phyloP scores from a whole-genome alignment of 2,888 invertebrate species.

The Amphipoea oculea region DNA sequence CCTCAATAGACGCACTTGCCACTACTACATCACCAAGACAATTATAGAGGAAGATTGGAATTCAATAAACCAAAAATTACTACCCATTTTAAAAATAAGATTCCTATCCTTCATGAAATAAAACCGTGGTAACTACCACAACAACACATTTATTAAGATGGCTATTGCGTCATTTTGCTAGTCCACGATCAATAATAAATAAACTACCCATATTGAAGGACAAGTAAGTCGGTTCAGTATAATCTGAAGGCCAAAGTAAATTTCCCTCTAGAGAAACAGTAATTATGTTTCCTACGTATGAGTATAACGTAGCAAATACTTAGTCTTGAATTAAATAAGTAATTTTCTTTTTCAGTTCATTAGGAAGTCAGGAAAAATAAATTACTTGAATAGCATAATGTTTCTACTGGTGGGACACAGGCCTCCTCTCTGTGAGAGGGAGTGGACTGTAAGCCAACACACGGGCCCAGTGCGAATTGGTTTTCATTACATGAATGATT shows the following conservation, averaged over 20 bases:
- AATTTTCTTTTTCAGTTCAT: background rate
- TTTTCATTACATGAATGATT: background rate
- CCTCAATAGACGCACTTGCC: background rate
- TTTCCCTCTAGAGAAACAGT: conserved; percentile 30
- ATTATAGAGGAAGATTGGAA: background rate
- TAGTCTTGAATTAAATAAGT: background rate
- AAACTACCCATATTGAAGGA: conserved; percentile 51
- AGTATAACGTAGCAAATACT: conserved; percentile 1
- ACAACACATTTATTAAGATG: conserved; percentile 18
- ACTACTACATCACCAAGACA: background rate
- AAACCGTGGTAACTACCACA: background rate
- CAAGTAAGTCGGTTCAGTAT: conserved; percentile 27
- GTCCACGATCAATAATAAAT: conserved; percentile 43
- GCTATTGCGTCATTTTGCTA: conserved; percentile 40
- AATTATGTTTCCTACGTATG: conserved; percentile 11
- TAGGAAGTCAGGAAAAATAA: background rate
- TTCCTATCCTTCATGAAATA: conserved; percentile 4
- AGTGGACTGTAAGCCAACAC: too few species aligned
- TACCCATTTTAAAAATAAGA: background rate
- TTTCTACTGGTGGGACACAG: background rate
- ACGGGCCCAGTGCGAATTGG: too few species aligned
- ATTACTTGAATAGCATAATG: background rate
- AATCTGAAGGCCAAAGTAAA: conserved; percentile 50
- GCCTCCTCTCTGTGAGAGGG: too few species aligned
- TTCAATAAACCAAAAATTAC: background rate